Evolutionary conservation across 1,140 invertebrate species (phyloP).

Genomic region (Danaus plexippus): DNA sequence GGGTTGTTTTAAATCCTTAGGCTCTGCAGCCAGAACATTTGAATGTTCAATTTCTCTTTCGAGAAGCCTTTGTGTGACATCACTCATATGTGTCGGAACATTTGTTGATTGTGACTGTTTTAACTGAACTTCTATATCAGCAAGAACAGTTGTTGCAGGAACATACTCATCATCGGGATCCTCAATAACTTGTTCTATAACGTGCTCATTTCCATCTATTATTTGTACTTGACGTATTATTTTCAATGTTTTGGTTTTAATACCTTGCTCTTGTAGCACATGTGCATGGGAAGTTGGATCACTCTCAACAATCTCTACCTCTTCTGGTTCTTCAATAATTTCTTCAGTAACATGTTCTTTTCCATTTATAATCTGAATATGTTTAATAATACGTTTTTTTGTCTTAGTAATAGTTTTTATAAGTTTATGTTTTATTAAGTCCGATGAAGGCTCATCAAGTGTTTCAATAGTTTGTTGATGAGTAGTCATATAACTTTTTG

Average conservation of each 20-base stretch:
- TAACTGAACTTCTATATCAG: constrained; percentile 6
- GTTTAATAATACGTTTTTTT: constrained; percentile 78
- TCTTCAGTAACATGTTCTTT: constrained; percentile 87
- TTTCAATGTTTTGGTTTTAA: constrained; percentile 75
- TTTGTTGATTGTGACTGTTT: neutral
- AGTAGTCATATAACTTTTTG: no score
- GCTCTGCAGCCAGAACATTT: neutral
- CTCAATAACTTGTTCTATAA: constrained; percentile 78
- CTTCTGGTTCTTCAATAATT: constrained; percentile 84
- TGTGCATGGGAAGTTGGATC: constrained; percentile 34
- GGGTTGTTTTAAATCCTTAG: no score
- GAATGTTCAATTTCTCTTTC: constrained; percentile 1
- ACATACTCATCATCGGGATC: constrained; percentile 74
- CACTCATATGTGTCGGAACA: neutral
- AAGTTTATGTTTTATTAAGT: no score
- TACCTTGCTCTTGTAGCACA: constrained; percentile 27
- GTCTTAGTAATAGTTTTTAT: constrained; percentile 72
- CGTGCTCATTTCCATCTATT: constrained; percentile 82
- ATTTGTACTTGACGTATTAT: constrained; percentile 80
- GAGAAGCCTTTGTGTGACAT: constrained; percentile 15
- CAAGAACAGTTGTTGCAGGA: constrained; percentile 10
- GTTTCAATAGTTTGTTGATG: no score
- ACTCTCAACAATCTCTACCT: constrained; percentile 64
- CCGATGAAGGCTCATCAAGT: no score
- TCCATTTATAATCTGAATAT: constrained; percentile 83